These are phyloP conservation scores for Forbesichthys agassizii DNA, from an alignment of 2,113 vertebrate species.

Conservation along the genomic window DNA sequence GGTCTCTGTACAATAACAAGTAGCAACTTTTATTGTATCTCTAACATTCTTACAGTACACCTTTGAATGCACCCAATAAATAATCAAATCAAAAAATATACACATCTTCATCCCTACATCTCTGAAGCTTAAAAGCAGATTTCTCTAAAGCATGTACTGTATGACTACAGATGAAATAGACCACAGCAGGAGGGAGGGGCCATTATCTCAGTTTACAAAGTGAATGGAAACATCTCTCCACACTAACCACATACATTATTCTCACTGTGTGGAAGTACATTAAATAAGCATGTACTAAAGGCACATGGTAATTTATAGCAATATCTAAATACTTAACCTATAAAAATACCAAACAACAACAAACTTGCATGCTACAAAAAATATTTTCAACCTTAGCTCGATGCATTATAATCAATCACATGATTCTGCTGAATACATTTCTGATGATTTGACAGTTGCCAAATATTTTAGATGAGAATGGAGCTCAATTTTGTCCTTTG, in stretches of 20 bases:
- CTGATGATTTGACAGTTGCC: constrained; percentile 15
- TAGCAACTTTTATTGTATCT: no score
- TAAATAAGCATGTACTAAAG: constrained; percentile 32
- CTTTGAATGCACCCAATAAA: no score
- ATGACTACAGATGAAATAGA: constrained; percentile 50
- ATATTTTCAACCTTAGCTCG: constrained; percentile 13
- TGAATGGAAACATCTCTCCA: constrained; percentile 63
- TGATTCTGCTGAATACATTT: constrained; percentile 13
- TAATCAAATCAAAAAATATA: no score
- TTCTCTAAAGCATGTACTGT: no score
- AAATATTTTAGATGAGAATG: constrained; percentile 15
- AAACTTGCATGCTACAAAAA: constrained; percentile 31
- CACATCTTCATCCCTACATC: no score
- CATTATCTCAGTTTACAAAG: constrained; percentile 54
- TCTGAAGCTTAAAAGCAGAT: no score
- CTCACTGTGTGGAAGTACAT: constrained; percentile 28
- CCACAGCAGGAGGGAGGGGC: constrained; percentile 54
- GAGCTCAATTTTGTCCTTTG: neutral
- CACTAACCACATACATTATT: constrained; percentile 58
- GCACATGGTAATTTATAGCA: constrained; percentile 49
- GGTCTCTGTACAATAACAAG: no score
- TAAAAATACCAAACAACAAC: constrained; percentile 20
- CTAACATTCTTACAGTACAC: no score
- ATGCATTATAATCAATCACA: constrained; percentile 26
- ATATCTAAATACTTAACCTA: constrained; percentile 37